Evolutionary conservation across 2,113 vertebrate genomes (phyloP).

Genomic region (Myiagra hebetior): DNA sequence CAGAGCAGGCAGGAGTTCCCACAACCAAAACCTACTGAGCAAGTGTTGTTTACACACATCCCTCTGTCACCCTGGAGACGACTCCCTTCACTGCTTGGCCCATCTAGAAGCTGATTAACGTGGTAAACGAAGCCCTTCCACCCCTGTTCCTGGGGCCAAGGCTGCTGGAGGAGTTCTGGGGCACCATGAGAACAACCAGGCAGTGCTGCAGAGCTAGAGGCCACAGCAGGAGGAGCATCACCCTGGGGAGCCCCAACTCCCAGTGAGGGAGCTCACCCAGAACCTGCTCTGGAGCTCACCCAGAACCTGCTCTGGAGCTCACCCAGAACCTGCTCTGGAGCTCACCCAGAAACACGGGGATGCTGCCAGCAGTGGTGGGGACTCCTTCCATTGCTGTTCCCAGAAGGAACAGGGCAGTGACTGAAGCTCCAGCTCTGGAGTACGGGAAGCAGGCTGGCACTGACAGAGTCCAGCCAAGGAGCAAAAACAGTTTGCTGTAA

Average conservation of each 20-base stretch:
- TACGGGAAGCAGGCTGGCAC: background rate
- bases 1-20: background rate
- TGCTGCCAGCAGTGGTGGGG: background rate
- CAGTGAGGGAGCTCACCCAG: background rate
- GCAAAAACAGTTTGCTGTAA: background rate
- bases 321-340: background rate
- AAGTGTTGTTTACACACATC: background rate
- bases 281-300: background rate
- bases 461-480: fast-evolving
- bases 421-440: fast-evolving
- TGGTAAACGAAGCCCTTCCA: fast-evolving
- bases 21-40: background rate
- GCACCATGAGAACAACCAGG: background rate
- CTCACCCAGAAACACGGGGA: background rate
- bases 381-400: background rate
- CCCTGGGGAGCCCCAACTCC: background rate
- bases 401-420: background rate
- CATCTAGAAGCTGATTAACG: fast-evolving
- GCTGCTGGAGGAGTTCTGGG: background rate
- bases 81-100: background rate
- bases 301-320: too few species aligned
- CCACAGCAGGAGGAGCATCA: background rate
- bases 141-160: background rate
- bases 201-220: background rate
- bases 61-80: background rate